Conservation (phyloP, 2,888 invertebrate species). For the Apodemia duryi region DNA sequence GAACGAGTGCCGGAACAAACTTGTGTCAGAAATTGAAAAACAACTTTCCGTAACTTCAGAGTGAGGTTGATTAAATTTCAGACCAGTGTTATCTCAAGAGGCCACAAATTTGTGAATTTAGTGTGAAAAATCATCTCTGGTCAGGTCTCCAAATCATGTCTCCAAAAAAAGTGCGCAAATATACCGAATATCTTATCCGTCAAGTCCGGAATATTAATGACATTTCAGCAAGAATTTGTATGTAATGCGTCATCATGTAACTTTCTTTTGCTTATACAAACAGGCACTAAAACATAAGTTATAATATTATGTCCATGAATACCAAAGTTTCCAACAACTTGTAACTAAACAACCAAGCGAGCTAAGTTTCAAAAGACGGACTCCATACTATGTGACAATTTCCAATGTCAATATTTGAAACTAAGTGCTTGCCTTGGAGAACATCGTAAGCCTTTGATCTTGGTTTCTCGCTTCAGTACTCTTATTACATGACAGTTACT, state of each 20-base stretch:
- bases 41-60: too few species aligned
- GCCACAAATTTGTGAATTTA: too few species aligned
- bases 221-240: too few species aligned
- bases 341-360: slow-evolving; percentile 10
- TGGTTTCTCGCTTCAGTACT: slow-evolving; percentile 7
- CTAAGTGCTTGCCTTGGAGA: slow-evolving; percentile 19
- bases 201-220: too few species aligned
- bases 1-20: too few species aligned
- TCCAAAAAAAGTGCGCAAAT: too few species aligned
- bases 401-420: slow-evolving; percentile 22
- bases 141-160: too few species aligned
- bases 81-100: too few species aligned
- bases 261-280: background rate
- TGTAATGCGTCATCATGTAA: background rate
- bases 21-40: too few species aligned
- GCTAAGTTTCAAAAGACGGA: slow-evolving; percentile 15
- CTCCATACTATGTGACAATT: slow-evolving; percentile 13
- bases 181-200: too few species aligned
- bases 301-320: background rate
- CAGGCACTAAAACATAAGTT: slow-evolving; percentile 8
- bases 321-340: slow-evolving; percentile 7
- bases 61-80: too few species aligned
- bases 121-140: too few species aligned
- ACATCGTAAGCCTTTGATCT: slow-evolving; percentile 19
- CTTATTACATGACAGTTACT: slow-evolving; percentile 7